Conservation (phyloP, 2,113 vertebrate genomes). For the Plecturocebus donacophilus region DNA sequence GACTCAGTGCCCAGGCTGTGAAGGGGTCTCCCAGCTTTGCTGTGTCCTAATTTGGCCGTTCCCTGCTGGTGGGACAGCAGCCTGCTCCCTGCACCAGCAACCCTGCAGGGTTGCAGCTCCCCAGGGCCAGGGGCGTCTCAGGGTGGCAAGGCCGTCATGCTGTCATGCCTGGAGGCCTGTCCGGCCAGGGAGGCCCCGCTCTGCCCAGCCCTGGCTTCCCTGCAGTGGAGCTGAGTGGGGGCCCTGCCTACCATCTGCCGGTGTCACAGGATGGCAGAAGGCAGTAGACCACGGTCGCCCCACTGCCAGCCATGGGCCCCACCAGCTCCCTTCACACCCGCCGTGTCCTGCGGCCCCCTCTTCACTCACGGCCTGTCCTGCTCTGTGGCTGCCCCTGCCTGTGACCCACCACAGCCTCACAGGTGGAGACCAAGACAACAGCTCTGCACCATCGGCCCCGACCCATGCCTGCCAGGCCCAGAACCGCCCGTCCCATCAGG, state of each 20-base stretch:
- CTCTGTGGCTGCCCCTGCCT: background rate
- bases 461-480: background rate
- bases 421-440: background rate
- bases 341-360: background rate
- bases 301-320: background rate
- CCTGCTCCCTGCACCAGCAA: background rate
- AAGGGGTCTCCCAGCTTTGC: too few species aligned
- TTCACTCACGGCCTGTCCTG: too few species aligned
- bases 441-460: fast-evolving
- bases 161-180: background rate
- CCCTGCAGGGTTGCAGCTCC: too few species aligned
- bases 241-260: background rate
- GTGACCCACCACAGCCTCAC: fast-evolving
- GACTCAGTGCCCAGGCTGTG: too few species aligned
- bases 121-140: too few species aligned
- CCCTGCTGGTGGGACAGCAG: background rate
- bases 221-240: background rate
- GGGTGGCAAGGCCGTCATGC: too few species aligned
- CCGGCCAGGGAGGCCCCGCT: background rate
- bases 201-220: background rate
- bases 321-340: too few species aligned
- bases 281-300: background rate
- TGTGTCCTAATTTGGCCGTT: background rate
- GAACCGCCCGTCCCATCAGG: fast-evolving
- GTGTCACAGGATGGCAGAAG: fast-evolving